Base-by-base conservation (phyloP, 2,113 vertebrate species). In the Motacilla tschutschensis region DNA sequence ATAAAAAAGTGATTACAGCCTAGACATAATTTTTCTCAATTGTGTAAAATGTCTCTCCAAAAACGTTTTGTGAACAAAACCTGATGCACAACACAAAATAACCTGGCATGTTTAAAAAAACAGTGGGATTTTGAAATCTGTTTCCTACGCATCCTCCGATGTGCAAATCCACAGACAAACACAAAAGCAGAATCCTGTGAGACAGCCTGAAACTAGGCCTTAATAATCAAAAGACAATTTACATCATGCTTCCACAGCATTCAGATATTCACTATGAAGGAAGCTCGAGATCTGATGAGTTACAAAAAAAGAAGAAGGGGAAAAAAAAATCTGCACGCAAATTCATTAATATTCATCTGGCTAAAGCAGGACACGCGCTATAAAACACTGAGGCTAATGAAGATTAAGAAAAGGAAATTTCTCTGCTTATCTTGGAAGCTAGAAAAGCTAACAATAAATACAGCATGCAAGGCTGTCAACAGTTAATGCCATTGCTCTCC, bases 201-300 rank as follows among this genome's bases (percentile, higher is more conserved):
- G 97, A 98, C 89, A 95, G 96, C 82, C 95, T 95, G 95, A 95
- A 96, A 96, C 96, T 96, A 97, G 98, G 98, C 98, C 98, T 97
- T 97, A 98, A 97, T 98, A 98, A 98, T 98, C 96, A 98, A 97
- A 97, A 97, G 97, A 97, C 97, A 97, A 97, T 97, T 97, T 97
- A 96, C 92, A 97, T 96, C 96, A 96, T 93, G 95, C 96, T 97
- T 96, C 94, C 95, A 96, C 95, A 94, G 93, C 93, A 35, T 95
- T 97, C 97, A 96, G 93, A 96, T 93, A 97, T 95, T 93, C 92
- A 95, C 87, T 95, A 96, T 80, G 94, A 97, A 97, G 94, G 86
- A 96, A 87, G 91, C 86, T 87, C 67, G 74, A 96, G 92, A 97
- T 91, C 90, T 96, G 93, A 96, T 94, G 93, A 97, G 85, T 97